Evolutionary conservation across 2,113 vertebrate species (phyloP).

Genomic region (Ammospiza caudacuta): DNA sequence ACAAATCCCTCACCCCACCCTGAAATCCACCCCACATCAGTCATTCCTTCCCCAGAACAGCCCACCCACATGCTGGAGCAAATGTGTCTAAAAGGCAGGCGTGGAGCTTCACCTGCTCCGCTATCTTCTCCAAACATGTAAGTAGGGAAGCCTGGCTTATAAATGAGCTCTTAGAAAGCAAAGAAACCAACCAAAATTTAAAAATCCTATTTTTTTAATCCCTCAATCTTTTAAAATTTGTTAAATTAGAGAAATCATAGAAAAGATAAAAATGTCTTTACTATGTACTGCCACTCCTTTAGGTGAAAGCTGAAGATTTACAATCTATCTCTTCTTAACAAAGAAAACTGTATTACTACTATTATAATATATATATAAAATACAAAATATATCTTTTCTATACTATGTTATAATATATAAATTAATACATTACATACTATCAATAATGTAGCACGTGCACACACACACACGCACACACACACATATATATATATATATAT

Average conservation of each 20-base stretch:
- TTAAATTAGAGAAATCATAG: background rate
- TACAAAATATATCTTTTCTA: background rate
- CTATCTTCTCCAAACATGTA: background rate
- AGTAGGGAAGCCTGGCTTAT: background rate
- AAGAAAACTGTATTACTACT: background rate
- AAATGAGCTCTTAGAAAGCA: background rate
- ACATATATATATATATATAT: too few relatives aligned
- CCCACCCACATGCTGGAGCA: background rate
- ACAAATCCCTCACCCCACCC: background rate
- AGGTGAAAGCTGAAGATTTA: background rate
- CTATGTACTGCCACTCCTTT: background rate
- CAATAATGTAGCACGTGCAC: background rate
- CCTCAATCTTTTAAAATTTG: background rate
- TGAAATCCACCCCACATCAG: background rate
- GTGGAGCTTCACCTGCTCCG: background rate
- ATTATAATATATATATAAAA: background rate
- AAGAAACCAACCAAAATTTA: background rate
- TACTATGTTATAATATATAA: background rate
- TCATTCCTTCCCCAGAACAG: background rate
- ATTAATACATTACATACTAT: background rate
- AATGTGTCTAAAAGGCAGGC: accelerated
- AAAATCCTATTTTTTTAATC: too few relatives aligned
- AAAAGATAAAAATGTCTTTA: background rate
- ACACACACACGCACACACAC: accelerated
- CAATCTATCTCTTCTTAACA: background rate